Percentiles rank a stretch among this genome's conserved stretches.
Evolutionary conservation across 1,140 invertebrate species (phyloP).

Genomic region (Drosophila carrolli): DNA sequence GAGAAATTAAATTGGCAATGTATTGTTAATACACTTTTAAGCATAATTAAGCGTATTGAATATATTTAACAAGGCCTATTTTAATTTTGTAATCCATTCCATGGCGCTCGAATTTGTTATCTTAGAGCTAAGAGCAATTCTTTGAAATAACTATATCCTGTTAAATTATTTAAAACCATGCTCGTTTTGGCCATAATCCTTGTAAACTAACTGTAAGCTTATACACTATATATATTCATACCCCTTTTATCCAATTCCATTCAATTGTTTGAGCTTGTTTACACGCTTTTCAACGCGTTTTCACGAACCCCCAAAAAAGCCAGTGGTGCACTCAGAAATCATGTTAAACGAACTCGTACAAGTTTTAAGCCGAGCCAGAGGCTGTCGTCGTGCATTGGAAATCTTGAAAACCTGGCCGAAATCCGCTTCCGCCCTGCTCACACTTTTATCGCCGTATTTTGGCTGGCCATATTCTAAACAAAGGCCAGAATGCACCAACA

Average conservation of each 20-base stretch:
- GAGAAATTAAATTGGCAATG: not conserved
- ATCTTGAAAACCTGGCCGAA: slow-evolving; percentile 50
- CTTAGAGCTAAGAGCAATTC: not conserved
- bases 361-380: slow-evolving; percentile 65
- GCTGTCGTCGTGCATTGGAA: slow-evolving; percentile 46
- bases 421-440: slow-evolving; percentile 51
- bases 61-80: not conserved
- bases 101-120: too few relatives aligned
- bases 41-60: not conserved
- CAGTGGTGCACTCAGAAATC: slow-evolving; percentile 50
- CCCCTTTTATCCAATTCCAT: slow-evolving; percentile 7
- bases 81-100: not conserved
- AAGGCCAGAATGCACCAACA: slow-evolving; percentile 35
- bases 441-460: slow-evolving; percentile 47
- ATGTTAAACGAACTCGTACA: slow-evolving; percentile 72
- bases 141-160: not conserved
- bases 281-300: slow-evolving; percentile 57
- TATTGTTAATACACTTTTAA: not conserved
- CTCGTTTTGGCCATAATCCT: not conserved
- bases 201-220: slow-evolving; percentile 6
- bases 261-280: slow-evolving; percentile 37
- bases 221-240: not conserved
- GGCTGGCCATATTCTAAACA: slow-evolving; percentile 72
- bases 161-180: not conserved
- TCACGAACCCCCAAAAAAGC: slow-evolving; percentile 34